Base-by-base conservation (phyloP, 2,797 vertebrate genomes). In the Syngnathus acus region DNA sequence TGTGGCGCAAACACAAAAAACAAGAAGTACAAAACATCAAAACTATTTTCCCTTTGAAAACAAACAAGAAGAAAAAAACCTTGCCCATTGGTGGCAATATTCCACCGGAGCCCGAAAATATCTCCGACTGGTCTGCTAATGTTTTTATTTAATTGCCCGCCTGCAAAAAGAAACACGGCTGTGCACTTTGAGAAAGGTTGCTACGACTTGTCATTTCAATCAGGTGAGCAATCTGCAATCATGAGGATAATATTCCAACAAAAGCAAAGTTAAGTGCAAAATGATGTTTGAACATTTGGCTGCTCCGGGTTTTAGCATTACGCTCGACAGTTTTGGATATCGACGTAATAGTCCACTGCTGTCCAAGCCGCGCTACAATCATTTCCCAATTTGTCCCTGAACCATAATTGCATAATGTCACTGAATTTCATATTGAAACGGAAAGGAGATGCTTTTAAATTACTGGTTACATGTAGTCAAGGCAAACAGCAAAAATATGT, bases 171-270 rank as follows among this genome's bases (percentile, higher is more conserved):
- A 61, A 42, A 42, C 39, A n/a, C n/a, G 38, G 3, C 32, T n/a
- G 58, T 11, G 38, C 58, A 40, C 55, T 58, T 58, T 58, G 55
- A 37, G 23, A 55, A 10, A 6, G 9, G 50, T 53, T 23, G 50
- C n/a, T 21, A 23, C 21, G 53, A 58, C 37, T 58, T 58, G 32
- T 38, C 55, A 61, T 21, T 61, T 61, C 58, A 21, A 13, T 60
- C 58, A 42, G 19, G 58, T 21, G 7, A 37, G 55, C 13, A 9
- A 17, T 58, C 14, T 3, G 58, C n/a, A 21, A 61, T 40, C 42
- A 21, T 61, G 57, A 59, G 16, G 17, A n/a, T 9, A 60, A 61
- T 13, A 42, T 3, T 21, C 58, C 39, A 21, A 60, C 38, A 40
- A 60, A 61, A 40, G 9, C 58, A 11, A 32, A 17, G 26, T 37